Evolutionary conservation across 1,140 invertebrate species (phyloP).

Genomic region (Ips nitidus): DNA sequence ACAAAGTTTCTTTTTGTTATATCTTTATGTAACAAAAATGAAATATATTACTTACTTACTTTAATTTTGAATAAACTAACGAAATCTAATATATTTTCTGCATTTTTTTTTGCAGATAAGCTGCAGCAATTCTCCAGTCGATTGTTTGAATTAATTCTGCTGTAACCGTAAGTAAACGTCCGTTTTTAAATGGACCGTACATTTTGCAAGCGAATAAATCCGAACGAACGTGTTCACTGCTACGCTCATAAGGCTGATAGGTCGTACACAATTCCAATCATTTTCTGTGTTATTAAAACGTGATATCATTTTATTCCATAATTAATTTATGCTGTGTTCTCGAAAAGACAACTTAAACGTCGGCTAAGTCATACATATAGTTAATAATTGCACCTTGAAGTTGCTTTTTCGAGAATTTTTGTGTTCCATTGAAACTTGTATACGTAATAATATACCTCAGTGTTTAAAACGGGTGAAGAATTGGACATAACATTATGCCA

Average conservation of each 20-base stretch:
- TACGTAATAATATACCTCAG: constrained; percentile 53
- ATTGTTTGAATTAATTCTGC: neutral
- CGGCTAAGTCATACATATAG: too few species aligned
- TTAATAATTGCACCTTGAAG: neutral
- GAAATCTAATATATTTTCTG: too few species aligned
- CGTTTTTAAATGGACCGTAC: neutral
- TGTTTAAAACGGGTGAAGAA: constrained; percentile 28
- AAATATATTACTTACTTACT: too few species aligned
- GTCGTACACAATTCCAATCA: constrained; percentile 29
- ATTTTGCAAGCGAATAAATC: constrained; percentile 5
- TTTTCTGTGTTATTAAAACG: constrained; percentile 27
- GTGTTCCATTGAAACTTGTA: constrained; percentile 46
- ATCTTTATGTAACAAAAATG: too few species aligned
- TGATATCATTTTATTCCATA: constrained; percentile 15
- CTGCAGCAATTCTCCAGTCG: constrained; percentile 7
- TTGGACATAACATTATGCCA: constrained; percentile 29
- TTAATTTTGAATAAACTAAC: too few species aligned
- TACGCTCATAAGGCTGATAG: constrained; percentile 30
- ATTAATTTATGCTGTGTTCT: neutral
- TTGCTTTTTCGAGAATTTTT: neutral
- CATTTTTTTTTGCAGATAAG: constrained; percentile 1
- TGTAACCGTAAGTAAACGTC: neutral
- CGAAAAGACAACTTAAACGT: constrained; percentile 7
- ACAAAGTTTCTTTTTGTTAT: too few species aligned
- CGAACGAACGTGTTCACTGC: constrained; percentile 3